Conservation (phyloP, 2,113 vertebrate genomes). For the Rhea americana region DNA sequence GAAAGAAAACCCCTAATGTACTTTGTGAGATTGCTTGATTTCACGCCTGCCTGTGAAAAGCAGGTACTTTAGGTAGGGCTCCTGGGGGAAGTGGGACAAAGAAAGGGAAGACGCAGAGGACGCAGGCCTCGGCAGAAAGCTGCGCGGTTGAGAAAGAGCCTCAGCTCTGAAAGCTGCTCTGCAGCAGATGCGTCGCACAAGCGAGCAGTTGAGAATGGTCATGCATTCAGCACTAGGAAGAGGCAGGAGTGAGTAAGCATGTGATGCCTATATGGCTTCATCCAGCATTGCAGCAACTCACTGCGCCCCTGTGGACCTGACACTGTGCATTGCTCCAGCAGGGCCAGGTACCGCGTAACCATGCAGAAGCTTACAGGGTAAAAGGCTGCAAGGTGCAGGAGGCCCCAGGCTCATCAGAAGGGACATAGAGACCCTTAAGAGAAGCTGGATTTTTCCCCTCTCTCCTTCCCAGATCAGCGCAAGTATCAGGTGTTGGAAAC, state of each 20-base stretch:
- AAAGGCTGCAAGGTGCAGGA: background rate
- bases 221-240: background rate
- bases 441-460: background rate
- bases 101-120: constrained; percentile 2
- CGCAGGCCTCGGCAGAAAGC: background rate
- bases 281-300: accelerated
- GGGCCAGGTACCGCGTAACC: background rate
- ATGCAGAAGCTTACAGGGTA: background rate
- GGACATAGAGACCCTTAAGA: background rate
- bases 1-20: background rate
- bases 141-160: background rate
- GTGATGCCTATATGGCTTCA: background rate
- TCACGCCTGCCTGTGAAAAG: background rate
- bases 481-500: background rate
- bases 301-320: background rate
- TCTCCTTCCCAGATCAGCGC: background rate
- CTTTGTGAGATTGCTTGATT: background rate
- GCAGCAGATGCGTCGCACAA: background rate
- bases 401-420: background rate
- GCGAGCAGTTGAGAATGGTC: background rate
- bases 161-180: background rate
- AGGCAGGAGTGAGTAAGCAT: background rate
- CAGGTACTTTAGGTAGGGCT: constrained; percentile 3
- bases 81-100: background rate
- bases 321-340: background rate